A percentile compares a stretch with the other conserved stretches of the same genome.
Evolutionary conservation across 2,113 vertebrate species (phyloP).

Genomic region (Sylvilagus bachmani): DNA sequence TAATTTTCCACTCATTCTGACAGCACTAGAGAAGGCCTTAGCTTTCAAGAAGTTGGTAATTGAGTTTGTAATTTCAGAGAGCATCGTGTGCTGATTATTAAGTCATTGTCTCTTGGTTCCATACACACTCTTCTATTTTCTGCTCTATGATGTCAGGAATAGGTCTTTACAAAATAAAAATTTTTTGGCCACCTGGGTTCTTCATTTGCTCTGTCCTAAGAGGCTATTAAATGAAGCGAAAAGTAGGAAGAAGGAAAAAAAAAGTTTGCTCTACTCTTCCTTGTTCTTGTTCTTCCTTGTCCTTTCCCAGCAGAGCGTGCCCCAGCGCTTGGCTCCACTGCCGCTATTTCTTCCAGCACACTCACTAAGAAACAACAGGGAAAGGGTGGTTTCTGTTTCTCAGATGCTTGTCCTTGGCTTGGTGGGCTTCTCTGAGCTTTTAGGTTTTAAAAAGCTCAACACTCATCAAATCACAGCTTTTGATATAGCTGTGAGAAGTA

Average conservation of each 20-base stretch:
- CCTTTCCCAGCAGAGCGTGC: neutral
- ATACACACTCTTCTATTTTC: neutral
- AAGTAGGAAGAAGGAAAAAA: neutral
- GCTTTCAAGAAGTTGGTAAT: neutral
- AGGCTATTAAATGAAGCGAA: neutral
- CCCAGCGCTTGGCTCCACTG: accelerated
- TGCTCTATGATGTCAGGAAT: neutral
- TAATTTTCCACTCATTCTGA: constrained; percentile 47
- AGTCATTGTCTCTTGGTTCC: neutral
- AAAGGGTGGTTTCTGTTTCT: neutral
- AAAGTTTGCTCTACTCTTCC: too few species aligned
- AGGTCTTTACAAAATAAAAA: neutral
- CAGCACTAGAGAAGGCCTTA: neutral
- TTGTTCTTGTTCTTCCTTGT: neutral
- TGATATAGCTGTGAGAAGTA: neutral
- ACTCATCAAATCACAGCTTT: neutral
- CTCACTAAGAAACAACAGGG: neutral
- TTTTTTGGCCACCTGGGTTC: neutral
- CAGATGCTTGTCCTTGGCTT: accelerated
- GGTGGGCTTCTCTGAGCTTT: neutral
- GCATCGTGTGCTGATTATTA: neutral
- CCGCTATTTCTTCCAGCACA: neutral
- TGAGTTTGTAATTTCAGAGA: neutral
- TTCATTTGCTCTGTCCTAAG: neutral
- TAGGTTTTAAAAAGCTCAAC: neutral